Conservation (phyloP, 2,888 invertebrate species). For the Acanthosepion pharaonis region DNA sequence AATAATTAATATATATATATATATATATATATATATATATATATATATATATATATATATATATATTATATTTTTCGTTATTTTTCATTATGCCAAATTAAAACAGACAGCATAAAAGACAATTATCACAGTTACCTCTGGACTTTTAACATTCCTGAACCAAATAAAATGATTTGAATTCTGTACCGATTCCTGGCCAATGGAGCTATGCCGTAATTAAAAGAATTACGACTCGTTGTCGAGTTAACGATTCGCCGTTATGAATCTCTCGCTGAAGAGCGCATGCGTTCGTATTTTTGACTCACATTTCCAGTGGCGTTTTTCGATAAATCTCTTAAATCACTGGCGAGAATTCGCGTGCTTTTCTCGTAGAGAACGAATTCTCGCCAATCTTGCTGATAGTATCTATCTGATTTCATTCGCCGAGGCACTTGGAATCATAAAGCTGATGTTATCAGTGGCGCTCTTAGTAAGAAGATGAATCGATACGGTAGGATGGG, state of each 20-base stretch:
- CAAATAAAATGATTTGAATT: not conserved
- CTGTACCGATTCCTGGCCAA: not conserved
- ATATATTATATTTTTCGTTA: too few species aligned
- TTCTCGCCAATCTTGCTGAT: not conserved
- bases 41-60: too few species aligned
- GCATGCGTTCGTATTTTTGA: not conserved
- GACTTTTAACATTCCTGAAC: not conserved
- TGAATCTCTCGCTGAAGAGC: not conserved
- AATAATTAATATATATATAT: too few species aligned
- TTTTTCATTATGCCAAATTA: too few species aligned
- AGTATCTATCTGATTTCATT: not conserved
- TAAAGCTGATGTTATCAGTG: not conserved
- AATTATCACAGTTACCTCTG: too few species aligned
- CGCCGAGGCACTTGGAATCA: not conserved
- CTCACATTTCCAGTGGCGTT: conserved; percentile 33
- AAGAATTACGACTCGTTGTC: not conserved
- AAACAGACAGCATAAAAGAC: too few species aligned
- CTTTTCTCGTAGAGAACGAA: not conserved
- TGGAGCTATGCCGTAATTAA: not conserved
- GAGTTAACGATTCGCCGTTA: not conserved
- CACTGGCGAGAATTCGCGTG: conserved; percentile 33
- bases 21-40: too few species aligned
- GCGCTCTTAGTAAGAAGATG: not conserved
- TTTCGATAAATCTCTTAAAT: conserved; percentile 18
- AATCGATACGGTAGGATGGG: not conserved